phyloP scores from a whole-genome alignment of 2,113 vertebrate species.

The Brienomyrus longianalis region DNA sequence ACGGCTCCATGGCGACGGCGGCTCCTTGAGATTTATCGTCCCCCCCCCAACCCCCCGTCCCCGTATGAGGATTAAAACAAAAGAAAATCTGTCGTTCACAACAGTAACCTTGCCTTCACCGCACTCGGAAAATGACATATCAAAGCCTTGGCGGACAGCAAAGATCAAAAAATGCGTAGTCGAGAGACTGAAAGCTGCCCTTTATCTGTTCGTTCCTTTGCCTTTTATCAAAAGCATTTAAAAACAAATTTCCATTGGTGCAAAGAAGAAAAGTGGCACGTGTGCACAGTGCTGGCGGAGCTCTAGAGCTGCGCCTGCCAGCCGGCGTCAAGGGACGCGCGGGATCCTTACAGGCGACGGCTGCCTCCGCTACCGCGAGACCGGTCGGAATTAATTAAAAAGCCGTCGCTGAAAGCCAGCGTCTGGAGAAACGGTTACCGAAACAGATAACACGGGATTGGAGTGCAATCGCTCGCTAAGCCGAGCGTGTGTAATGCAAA shows the following conservation, averaged over 20 bases:
- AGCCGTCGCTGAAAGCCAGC: neutral
- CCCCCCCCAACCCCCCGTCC: neutral
- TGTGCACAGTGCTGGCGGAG: neutral
- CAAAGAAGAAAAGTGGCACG: neutral
- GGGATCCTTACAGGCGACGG: conserved; percentile 12
- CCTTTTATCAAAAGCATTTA: conserved; percentile 33
- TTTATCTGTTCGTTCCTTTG: conserved; percentile 18
- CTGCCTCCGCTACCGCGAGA: conserved; percentile 7
- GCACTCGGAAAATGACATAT: conserved; percentile 24
- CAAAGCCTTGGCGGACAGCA: conserved; percentile 21
- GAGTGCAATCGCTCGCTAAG: neutral
- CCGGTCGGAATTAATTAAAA: conserved; percentile 10
- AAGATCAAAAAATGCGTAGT: conserved; percentile 3
- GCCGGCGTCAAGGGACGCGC: neutral
- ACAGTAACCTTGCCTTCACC: conserved; percentile 26
- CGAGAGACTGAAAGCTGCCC: conserved; percentile 17
- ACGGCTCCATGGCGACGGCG: conserved; percentile 14
- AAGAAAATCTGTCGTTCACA: conserved; percentile 11
- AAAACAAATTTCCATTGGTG: conserved; percentile 23
- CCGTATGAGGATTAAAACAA: neutral
- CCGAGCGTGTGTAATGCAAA: neutral
- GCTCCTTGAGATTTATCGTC: conserved; percentile 16
- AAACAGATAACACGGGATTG: neutral
- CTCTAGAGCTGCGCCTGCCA: neutral
- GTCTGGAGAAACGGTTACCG: neutral